Evolutionary conservation across 1,140 invertebrate genomes (phyloP).

Genomic region (Cyphomyrmex costatus): DNA sequence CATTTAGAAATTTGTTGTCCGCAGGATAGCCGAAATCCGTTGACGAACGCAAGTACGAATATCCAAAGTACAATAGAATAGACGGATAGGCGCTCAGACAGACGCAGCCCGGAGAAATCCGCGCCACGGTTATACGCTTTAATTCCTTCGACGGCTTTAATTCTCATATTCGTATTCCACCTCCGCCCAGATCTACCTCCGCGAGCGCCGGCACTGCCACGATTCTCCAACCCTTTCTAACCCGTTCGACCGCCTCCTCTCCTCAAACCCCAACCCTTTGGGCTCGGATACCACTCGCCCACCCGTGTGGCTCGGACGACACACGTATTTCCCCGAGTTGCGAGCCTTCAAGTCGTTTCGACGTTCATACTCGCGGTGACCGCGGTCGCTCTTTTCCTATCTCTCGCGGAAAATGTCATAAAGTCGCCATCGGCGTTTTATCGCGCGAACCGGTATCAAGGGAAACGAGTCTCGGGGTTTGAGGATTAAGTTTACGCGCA

Average conservation of each 20-base stretch:
- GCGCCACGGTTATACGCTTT: slow-evolving; percentile 85
- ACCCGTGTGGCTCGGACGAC: slow-evolving; percentile 67
- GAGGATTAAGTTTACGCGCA: slow-evolving; percentile 53
- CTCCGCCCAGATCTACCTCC: slow-evolving; percentile 68
- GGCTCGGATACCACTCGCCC: slow-evolving; percentile 72
- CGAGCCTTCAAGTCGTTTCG: slow-evolving; percentile 60
- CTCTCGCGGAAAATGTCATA: slow-evolving; percentile 64
- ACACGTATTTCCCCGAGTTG: slow-evolving; percentile 76
- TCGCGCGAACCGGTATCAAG: slow-evolving; percentile 49
- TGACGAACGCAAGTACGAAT: slow-evolving; percentile 70
- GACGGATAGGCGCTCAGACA: slow-evolving; percentile 74
- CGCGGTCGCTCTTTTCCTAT: slow-evolving; percentile 58
- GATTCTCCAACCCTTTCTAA: slow-evolving; percentile 61
- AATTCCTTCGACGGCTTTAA: slow-evolving; percentile 87
- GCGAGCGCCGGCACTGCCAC: slow-evolving; percentile 60
- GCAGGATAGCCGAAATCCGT: slow-evolving; percentile 68
- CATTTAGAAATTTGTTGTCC: slow-evolving; percentile 80
- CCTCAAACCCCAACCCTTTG: slow-evolving; percentile 70
- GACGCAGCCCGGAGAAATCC: slow-evolving; percentile 78
- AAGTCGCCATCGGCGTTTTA: slow-evolving; percentile 57
- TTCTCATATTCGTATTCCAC: slow-evolving; percentile 86
- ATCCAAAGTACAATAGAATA: slow-evolving; percentile 67
- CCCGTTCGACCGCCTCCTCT: slow-evolving; percentile 67
- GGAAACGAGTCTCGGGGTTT: slow-evolving; percentile 49
- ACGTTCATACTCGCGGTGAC: slow-evolving; percentile 54